These are phyloP conservation scores for Anthophora plumipes DNA, from an alignment of 2,888 invertebrate species.

Conservation along the genomic window DNA sequence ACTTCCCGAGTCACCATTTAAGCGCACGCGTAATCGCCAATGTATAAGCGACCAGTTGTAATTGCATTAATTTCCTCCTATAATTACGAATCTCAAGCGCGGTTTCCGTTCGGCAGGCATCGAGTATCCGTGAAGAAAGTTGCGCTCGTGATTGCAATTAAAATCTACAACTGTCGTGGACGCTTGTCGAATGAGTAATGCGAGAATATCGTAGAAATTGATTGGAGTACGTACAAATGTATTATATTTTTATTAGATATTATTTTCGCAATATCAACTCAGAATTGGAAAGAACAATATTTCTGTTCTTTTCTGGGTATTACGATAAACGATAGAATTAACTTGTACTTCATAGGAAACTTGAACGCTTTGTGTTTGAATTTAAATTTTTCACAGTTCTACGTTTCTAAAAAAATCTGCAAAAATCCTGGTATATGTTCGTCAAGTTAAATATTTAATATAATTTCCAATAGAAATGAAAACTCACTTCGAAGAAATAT, in stretches of 20 bases:
- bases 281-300: too few relatives aligned
- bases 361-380: too few relatives aligned
- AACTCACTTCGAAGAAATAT: too few relatives aligned
- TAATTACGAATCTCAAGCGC: slow-evolving; percentile 56
- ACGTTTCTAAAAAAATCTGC: too few relatives aligned
- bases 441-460: too few relatives aligned
- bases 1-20: slow-evolving; percentile 66
- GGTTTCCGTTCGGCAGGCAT: slow-evolving; percentile 24
- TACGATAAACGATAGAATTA: too few relatives aligned
- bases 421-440: too few relatives aligned
- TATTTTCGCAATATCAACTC: not conserved
- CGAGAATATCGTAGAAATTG: not conserved
- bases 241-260: not conserved
- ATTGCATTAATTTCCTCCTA: slow-evolving; percentile 58
- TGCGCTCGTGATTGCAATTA: slow-evolving; percentile 33
- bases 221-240: not conserved
- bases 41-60: slow-evolving; percentile 50
- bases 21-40: slow-evolving; percentile 46
- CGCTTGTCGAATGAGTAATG: slow-evolving; percentile 8
- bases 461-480: too few relatives aligned
- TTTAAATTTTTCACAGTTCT: too few relatives aligned
- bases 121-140: slow-evolving; percentile 48
- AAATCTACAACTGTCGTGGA: slow-evolving; percentile 20
- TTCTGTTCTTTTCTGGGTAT: too few relatives aligned
- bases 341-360: too few relatives aligned